Evolutionary conservation across 1,140 invertebrate genomes (phyloP), one percentile per base, ranked within the genome.

Genomic region (Portunus trituberculatus): DNA sequence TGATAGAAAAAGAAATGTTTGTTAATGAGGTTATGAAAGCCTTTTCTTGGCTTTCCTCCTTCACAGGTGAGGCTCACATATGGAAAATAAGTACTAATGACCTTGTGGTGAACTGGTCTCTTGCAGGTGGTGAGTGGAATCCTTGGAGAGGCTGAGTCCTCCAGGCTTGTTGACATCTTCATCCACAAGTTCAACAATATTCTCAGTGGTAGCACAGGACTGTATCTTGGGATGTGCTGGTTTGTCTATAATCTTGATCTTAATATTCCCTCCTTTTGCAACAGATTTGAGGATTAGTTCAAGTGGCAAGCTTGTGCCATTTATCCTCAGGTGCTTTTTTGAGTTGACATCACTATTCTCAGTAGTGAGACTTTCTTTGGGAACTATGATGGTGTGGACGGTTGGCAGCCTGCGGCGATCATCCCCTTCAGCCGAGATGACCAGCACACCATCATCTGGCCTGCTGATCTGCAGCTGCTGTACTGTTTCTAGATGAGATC

Each of bases 101-200:
- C 67, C 67, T 76, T 76, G 67, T 20, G 67, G 6, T 7, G 67
- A 20, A 7, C 20, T 12, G 20, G 67, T 20, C 20, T 76, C 67
- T 1, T 76, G 67, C 67, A 90, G 45, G 88, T 28, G 45, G 0
- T 20, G 45, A 28, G 45, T 46, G 52, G 52, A 29, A 28, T 52
- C 29, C 86, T 93, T 46, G 29, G 92, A 10, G n/a, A 87, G 52
- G 20, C 12, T 52, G n/a, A 84, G 29, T 32, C 83, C 87, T 46
- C 93, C 52, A 45, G 89, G 84, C 48, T 93, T 67, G 1, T 20
- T 52, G 12, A 29, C 32, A 14, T 91, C 88, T 67, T 91, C 95
- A 93, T 95, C 95, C 45, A 95, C 82, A n/a, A 95, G 76, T 32
- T 93, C 95, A 4, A 95, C 95, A 76, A 95, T 83, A 91, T 93